These are phyloP conservation scores for Brachystomella parvula DNA, from an alignment of 1,140 invertebrate genomes.

Conservation along the genomic window DNA sequence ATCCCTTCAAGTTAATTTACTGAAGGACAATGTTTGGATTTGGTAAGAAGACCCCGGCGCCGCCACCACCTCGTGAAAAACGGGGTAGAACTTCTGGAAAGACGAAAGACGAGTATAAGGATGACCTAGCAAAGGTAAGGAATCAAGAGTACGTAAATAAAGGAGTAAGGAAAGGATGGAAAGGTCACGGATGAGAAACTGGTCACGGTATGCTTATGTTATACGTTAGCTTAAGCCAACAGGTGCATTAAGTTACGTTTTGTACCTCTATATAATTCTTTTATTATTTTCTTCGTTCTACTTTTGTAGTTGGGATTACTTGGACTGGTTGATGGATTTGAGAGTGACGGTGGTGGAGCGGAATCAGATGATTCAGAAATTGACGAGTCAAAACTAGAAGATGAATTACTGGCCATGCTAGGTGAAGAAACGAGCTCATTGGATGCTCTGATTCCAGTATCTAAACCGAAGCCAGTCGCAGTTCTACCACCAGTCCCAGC, in stretches of 20 bases:
- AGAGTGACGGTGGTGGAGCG: constrained; percentile 47
- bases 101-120: constrained; percentile 1
- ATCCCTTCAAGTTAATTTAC: neutral
- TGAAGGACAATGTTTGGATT: constrained; percentile 30
- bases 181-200: too few relatives aligned
- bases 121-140: constrained; percentile 18
- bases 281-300: constrained; percentile 41
- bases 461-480: neutral
- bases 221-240: neutral
- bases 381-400: constrained; percentile 73
- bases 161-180: constrained; percentile 9
- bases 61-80: constrained; percentile 11
- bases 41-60: constrained; percentile 27
- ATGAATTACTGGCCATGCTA: constrained; percentile 69
- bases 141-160: neutral
- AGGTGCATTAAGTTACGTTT: neutral
- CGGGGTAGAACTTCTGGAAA: neutral
- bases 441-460: neutral
- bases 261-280: neutral
- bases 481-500: neutral
- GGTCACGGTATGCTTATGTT: neutral
- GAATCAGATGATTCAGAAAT: constrained; percentile 49
- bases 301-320: constrained; percentile 44
- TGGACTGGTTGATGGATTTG: constrained; percentile 54
- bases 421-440: constrained; percentile 43